Conservation (phyloP, 2,113 vertebrate species). For the Ciconia maguari region DNA sequence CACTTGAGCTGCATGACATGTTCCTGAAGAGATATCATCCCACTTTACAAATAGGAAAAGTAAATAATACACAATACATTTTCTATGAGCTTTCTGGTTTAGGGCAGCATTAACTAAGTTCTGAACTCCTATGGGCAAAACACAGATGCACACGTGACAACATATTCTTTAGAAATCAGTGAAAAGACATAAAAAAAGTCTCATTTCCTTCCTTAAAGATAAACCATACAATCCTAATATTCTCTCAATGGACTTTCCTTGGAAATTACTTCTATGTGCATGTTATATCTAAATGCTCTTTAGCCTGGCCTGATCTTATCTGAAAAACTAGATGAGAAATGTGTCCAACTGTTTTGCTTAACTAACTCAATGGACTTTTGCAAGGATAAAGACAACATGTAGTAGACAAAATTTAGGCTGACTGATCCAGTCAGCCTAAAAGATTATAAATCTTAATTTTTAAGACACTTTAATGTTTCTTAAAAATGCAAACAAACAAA, state of each 20-base stretch:
- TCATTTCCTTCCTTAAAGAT: not conserved
- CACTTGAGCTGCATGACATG: not conserved
- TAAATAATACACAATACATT: not conserved
- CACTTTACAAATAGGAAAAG: not conserved
- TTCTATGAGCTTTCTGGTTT: not conserved
- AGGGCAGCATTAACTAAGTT: not conserved
- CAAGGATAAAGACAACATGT: not conserved
- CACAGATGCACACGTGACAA: accelerated
- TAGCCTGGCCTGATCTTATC: not conserved
- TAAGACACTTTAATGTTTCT: not conserved
- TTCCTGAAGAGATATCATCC: not conserved
- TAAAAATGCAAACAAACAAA: not conserved
- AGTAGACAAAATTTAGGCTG: not conserved
- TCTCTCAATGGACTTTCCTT: not conserved
- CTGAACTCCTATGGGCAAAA: not conserved
- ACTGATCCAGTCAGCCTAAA: not conserved
- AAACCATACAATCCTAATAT: not conserved
- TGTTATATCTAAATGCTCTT: not conserved
- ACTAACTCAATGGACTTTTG: not conserved
- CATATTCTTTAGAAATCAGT: accelerated
- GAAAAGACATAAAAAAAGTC: not conserved
- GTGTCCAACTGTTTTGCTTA: not conserved
- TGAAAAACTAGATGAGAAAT: not conserved
- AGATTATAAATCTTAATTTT: not conserved
- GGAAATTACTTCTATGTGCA: not conserved